phyloP scores from a whole-genome alignment of 2,797 vertebrate species.

The Enteromius fasciolatus region DNA sequence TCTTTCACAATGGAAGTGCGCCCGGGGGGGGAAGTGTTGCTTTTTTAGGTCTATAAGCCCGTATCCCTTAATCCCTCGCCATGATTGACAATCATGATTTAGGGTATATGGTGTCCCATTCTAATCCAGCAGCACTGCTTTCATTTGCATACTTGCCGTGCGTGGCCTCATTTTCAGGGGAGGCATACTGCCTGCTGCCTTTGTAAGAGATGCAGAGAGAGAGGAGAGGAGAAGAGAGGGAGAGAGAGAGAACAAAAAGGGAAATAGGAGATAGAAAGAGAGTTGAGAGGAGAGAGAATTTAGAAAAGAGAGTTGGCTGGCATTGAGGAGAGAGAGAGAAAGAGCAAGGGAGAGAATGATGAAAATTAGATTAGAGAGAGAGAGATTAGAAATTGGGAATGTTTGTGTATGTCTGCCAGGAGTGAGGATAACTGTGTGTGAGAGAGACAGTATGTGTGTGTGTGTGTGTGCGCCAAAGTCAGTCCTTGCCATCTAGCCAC shows the following conservation, averaged over 20 bases:
- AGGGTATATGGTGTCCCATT: constrained; percentile 98
- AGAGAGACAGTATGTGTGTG: constrained; percentile 21
- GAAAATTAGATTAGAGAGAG: constrained; percentile 50
- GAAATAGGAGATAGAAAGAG: constrained; percentile 69
- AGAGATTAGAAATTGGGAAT: constrained; percentile 56
- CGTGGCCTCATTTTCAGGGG: constrained; percentile 93
- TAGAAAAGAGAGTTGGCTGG: constrained; percentile 47
- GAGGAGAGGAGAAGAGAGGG: constrained; percentile 63
- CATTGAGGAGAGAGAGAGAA: constrained; percentile 39
- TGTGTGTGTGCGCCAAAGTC: constrained; percentile 39
- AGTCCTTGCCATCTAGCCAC: constrained; percentile 45
- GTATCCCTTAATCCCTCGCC: constrained; percentile 99
- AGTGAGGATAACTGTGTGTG: constrained; percentile 35
- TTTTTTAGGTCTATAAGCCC: constrained; percentile 99
- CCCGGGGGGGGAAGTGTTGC: constrained; percentile 97
- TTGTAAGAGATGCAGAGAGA: constrained; percentile 85
- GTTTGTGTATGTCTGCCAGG: constrained; percentile 51
- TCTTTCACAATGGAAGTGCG: constrained; percentile 95
- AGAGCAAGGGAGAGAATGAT: constrained; percentile 43
- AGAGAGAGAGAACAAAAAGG: constrained; percentile 70
- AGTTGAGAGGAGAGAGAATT: constrained; percentile 66
- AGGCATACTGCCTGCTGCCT: constrained; percentile 78
- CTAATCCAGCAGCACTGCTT: constrained; percentile 99
- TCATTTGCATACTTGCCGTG: constrained; percentile 99
- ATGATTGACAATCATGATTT: constrained; percentile 99